Percentiles rank a stretch among this genome's conserved stretches.
phyloP scores from a whole-genome alignment of 2,797 vertebrate species.

The Gouania willdenowi region DNA sequence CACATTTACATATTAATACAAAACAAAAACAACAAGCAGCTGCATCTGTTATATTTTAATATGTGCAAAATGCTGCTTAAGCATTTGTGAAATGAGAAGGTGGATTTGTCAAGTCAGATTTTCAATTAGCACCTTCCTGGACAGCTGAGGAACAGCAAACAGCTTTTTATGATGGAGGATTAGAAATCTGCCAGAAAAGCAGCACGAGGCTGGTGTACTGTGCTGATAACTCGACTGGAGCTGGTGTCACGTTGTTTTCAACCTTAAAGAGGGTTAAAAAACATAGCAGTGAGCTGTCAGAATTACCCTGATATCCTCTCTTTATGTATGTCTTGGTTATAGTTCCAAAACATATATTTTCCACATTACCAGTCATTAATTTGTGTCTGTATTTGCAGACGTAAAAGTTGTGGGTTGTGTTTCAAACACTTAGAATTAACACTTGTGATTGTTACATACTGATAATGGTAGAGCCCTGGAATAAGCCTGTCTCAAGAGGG shows the following conservation, averaged over 20 bases:
- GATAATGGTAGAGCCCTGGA: too few species aligned
- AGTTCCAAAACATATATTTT: too few species aligned
- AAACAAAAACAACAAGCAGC: too few species aligned
- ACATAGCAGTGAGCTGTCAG: conserved; percentile 15
- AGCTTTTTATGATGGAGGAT: conserved; percentile 41
- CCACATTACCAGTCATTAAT: too few species aligned
- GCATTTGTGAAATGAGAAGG: conserved; percentile 16
- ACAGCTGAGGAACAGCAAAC: conserved; percentile 44
- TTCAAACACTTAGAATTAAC: too few species aligned
- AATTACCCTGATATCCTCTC: conserved; percentile 14
- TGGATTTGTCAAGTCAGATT: conserved; percentile 43
- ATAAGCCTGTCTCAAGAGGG: too few species aligned
- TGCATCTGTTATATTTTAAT: too few species aligned
- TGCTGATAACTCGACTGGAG: conserved; percentile 40
- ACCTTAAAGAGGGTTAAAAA: conserved; percentile 28
- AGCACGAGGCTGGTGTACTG: conserved; percentile 44
- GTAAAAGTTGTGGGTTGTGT: too few species aligned
- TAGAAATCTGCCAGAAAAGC: conserved; percentile 45
- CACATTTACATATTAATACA: conserved; percentile 3
- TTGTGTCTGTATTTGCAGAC: too few species aligned
- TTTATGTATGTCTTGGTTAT: conserved; percentile 9
- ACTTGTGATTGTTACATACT: too few species aligned
- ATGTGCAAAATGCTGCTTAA: background rate
- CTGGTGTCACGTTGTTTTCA: conserved; percentile 22
- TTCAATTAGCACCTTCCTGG: conserved; percentile 52